phyloP scores from a whole-genome alignment of 1,140 invertebrate species.

The Ceratina japonica region DNA sequence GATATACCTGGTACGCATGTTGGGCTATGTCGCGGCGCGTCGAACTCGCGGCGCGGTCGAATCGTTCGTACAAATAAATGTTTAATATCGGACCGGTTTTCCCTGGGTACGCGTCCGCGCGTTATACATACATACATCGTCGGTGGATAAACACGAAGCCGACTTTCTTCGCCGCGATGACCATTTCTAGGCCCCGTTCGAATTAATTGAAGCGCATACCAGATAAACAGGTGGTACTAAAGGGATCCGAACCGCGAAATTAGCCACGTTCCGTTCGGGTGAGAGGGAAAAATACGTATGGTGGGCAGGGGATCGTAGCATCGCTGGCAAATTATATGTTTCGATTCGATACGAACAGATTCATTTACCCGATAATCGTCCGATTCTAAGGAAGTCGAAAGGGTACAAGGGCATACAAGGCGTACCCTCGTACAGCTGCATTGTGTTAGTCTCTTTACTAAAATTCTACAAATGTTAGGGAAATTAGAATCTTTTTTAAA shows the following conservation, averaged over 20 bases:
- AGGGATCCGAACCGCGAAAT: background rate
- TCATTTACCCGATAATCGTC: constrained; percentile 5
- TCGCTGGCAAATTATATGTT: constrained; percentile 12
- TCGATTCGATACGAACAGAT: constrained; percentile 10
- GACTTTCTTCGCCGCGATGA: constrained; percentile 19
- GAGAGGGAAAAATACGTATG: background rate
- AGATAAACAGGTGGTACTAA: background rate
- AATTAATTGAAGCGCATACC: constrained; percentile 37
- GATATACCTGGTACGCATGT: background rate
- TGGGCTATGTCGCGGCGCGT: no score
- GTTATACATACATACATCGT: background rate
- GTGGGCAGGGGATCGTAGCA: background rate
- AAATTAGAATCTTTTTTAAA: no score
- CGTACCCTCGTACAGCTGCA: background rate
- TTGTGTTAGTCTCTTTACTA: no score
- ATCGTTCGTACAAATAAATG: constrained; percentile 32
- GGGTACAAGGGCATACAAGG: no score
- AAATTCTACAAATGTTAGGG: no score
- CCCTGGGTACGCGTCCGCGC: constrained; percentile 8
- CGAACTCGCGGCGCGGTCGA: constrained; percentile 1
- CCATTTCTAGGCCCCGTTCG: background rate
- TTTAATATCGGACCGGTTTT: constrained; percentile 45
- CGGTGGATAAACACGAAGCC: constrained; percentile 7
- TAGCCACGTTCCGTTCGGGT: background rate
- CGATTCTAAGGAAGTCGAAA: background rate